Conservation (phyloP, 2,888 invertebrate species). For the Pogonocherus hispidulus region DNA sequence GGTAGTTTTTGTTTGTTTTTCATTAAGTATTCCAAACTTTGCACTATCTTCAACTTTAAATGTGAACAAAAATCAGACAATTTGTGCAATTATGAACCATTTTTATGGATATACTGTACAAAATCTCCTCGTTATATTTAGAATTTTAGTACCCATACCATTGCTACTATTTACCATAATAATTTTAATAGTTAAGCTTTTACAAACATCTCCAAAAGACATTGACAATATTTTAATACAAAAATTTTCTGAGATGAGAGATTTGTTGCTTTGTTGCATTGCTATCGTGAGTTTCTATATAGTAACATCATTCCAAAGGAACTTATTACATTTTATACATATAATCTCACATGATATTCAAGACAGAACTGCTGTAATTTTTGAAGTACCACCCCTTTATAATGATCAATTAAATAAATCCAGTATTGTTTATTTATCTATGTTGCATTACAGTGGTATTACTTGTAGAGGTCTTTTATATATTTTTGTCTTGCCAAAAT, state of each 20-base stretch:
- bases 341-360: slow-evolving; percentile 45
- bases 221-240: slow-evolving; percentile 59
- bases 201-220: slow-evolving; percentile 55
- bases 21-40: slow-evolving; percentile 75
- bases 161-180: slow-evolving; percentile 58
- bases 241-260: slow-evolving; percentile 57
- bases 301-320: slow-evolving; percentile 61
- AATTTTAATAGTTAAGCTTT: slow-evolving; percentile 57
- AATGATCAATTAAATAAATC: slow-evolving; percentile 53
- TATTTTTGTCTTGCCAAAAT: slow-evolving; percentile 56
- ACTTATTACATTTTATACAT: slow-evolving; percentile 58
- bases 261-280: slow-evolving; percentile 59
- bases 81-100: slow-evolving; percentile 72
- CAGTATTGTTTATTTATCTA: slow-evolving; percentile 55
- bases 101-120: slow-evolving; percentile 67
- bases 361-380: slow-evolving; percentile 45
- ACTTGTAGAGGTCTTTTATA: slow-evolving; percentile 55
- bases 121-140: slow-evolving; percentile 60
- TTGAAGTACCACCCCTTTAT: slow-evolving; percentile 61
- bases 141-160: slow-evolving; percentile 58
- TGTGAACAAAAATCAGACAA: slow-evolving; percentile 63
- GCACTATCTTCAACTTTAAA: slow-evolving; percentile 69
- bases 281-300: slow-evolving; percentile 58
- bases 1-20: slow-evolving; percentile 73
- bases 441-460: slow-evolving; percentile 60